Evolutionary conservation across 64 coral and sea anemone genomes (phyloP).

Genomic region (Actinia equina): DNA sequence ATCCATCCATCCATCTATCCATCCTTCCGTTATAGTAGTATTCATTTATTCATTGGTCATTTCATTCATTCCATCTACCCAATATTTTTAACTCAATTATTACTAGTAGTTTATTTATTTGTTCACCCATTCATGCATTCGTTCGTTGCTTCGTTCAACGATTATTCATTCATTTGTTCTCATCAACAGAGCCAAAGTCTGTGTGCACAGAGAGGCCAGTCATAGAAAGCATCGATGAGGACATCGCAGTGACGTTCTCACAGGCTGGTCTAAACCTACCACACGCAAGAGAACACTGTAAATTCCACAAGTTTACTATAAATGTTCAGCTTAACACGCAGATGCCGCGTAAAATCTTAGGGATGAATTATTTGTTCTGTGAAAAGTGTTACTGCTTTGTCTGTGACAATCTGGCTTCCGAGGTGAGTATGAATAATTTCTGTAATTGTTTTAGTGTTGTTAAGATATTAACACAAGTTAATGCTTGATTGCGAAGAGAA

Average conservation of each 20-base stretch:
- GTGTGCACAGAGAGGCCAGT: neutral
- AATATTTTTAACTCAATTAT: no score
- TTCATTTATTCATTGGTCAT: no score
- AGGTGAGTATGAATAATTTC: neutral
- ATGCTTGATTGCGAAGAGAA: no score
- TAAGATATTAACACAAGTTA: no score
- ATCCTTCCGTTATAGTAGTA: no score
- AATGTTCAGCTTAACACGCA: neutral
- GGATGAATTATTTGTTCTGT: neutral
- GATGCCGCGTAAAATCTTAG: neutral
- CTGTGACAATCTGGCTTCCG: neutral
- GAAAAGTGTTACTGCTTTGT: conserved; percentile 23
- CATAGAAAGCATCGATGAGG: neutral
- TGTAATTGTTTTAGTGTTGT: neutral
- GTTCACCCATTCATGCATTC: neutral
- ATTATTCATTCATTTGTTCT: neutral
- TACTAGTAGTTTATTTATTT: no score
- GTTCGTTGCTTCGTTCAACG: neutral
- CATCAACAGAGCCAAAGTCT: neutral
- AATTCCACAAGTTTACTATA: neutral
- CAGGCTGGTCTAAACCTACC: neutral
- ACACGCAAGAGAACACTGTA: conserved; percentile 4
- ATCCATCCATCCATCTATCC: no score
- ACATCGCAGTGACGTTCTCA: neutral
- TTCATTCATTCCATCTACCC: no score